Conservation (phyloP, 2,113 vertebrate genomes). For the Tupaia chinensis region DNA sequence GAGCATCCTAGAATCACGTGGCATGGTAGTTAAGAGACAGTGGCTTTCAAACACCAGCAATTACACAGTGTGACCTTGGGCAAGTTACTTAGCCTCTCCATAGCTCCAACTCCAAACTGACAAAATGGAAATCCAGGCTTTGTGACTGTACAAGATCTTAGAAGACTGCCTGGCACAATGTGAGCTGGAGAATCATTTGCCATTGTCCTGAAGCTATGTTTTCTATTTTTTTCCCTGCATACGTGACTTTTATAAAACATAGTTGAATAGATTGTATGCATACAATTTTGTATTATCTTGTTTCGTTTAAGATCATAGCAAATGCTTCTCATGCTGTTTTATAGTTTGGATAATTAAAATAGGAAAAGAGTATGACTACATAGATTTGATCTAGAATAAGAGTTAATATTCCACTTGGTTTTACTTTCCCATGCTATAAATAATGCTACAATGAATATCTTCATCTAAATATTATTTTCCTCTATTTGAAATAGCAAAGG, state of each 20-base stretch:
- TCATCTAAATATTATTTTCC: constrained; percentile 23
- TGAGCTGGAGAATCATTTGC: background rate
- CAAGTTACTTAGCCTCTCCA: background rate
- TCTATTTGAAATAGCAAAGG: constrained; percentile 59
- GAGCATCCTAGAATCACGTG: background rate
- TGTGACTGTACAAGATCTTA: background rate
- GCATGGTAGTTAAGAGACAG: background rate
- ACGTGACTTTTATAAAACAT: background rate
- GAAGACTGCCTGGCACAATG: background rate
- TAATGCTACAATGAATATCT: constrained; percentile 9
- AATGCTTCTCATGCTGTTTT: constrained; percentile 53
- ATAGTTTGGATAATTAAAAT: constrained; percentile 51
- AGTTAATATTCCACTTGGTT: constrained; percentile 37
- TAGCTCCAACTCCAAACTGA: background rate
- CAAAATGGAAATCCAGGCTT: background rate
- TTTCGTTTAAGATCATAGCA: constrained; percentile 43
- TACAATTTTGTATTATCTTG: background rate
- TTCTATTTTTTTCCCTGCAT: background rate
- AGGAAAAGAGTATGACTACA: background rate
- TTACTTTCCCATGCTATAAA: constrained; percentile 37
- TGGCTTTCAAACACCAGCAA: background rate
- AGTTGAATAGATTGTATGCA: background rate
- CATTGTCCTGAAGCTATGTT: background rate
- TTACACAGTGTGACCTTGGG: background rate
- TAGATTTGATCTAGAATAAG: background rate